Evolutionary conservation across 2,113 vertebrate species (phyloP), one percentile per base, ranked within the genome.

Genomic region (Pyxicephalus adspersus): DNA sequence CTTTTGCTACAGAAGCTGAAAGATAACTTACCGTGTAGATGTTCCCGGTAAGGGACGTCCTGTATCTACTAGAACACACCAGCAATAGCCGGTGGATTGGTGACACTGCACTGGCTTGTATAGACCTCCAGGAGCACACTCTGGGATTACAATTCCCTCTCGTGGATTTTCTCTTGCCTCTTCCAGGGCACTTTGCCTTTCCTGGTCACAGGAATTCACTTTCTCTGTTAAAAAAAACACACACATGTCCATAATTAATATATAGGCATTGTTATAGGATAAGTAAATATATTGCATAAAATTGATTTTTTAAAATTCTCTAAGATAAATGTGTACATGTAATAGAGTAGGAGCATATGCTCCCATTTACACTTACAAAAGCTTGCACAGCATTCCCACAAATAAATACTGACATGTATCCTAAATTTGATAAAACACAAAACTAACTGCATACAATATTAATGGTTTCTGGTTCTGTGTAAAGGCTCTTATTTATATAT

Each of bases 71-170:
- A 96, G 88, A 65, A 99, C 98, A 81, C 98, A 99, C 98, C 98
- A 99, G 90, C 98, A 99, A 90, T 99, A 99, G 26, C 98, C 96
- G 2, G 98, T 99, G 0, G 97, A 99, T 87, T 99, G 97, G 91
- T 99, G 98, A 86, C 98, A 99, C 80, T 99, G 98, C 79, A 99
- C 96, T 0, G 98, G 91, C 79, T 97, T 96, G 89, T 97, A 99
- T 58, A 98, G 94, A 0, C 96, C 97, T 31, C 91, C 95, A 0
- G 92, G 90, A n/a, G 94, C 96, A 2, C 98, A 99, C 86, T 99
- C 97, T 0, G 97, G 98, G 75, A 99, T 96, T 86, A 98, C 98
- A 17, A 95, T 94, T n/a, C 92, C 95, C 71, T 98, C 95, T 0
- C 94, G 92, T 0, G 96, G 94, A 73, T 95, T 96, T 87, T 94